Conservation (phyloP, 2,888 invertebrate genomes). For the Lepas anatifera region DNA sequence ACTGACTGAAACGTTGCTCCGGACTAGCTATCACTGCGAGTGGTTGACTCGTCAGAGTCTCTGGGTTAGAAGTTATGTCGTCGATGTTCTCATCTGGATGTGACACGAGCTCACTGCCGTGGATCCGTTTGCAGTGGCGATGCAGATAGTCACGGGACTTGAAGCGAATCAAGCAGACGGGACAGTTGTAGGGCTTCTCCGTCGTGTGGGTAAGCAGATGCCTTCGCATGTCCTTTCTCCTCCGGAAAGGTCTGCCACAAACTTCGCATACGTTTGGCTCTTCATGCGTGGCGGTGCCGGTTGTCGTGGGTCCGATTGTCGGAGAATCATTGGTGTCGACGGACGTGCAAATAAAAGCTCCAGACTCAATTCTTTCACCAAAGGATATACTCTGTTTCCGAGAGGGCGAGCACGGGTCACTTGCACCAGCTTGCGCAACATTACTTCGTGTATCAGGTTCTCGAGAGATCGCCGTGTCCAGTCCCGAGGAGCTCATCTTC, state of each 20-base stretch:
- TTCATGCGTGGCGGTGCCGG: slow-evolving; percentile 10
- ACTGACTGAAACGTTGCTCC: background rate
- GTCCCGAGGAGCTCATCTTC: no score
- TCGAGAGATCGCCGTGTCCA: no score
- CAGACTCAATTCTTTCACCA: no score
- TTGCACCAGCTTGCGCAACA: no score
- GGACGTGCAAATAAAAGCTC: no score
- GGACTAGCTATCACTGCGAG: background rate
- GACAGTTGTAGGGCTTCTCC: background rate
- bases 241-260: slow-evolving; percentile 24
- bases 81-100: background rate
- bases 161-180: background rate
- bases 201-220: slow-evolving; percentile 20
- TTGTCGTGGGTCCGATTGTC: background rate
- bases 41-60: background rate
- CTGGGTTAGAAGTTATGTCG: background rate
- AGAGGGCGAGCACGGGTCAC: no score
- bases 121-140: background rate
- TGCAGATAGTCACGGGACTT: background rate
- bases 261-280: slow-evolving; percentile 18
- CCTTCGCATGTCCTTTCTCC: slow-evolving; percentile 27
- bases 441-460: no score
- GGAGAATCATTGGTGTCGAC: background rate
- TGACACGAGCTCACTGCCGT: background rate
- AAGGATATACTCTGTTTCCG: no score